Evolutionary conservation across 2,888 invertebrate genomes (phyloP).

Genomic region (Erynnis tages): DNA sequence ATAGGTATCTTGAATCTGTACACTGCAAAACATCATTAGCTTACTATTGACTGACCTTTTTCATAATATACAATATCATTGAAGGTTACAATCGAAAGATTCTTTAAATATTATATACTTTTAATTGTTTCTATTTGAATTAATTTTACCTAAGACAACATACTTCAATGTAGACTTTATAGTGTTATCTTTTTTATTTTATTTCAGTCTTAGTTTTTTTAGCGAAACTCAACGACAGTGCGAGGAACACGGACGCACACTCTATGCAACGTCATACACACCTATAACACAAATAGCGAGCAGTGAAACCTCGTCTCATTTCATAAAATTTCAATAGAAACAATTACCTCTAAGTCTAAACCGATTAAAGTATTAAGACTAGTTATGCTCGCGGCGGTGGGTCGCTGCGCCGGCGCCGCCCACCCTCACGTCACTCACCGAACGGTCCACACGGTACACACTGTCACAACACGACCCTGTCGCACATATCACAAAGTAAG

Average conservation of each 20-base stretch:
- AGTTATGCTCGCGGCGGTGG: constrained; percentile 44
- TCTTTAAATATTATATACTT: constrained; percentile 77
- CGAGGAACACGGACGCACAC: constrained; percentile 63
- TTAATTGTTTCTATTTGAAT: constrained; percentile 78
- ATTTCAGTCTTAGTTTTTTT: constrained; percentile 80
- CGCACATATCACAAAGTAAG: constrained; percentile 51
- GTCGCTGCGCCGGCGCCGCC: constrained; percentile 37
- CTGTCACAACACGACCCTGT: constrained; percentile 42
- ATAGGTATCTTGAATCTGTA: constrained; percentile 72
- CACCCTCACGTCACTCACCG: constrained; percentile 26
- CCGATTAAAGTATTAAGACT: constrained; percentile 59
- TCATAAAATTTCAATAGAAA: constrained; percentile 55
- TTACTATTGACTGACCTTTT: constrained; percentile 61
- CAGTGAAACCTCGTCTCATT: constrained; percentile 51
- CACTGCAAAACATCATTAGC: constrained; percentile 71
- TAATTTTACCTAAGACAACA: constrained; percentile 79
- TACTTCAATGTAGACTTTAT: constrained; percentile 75
- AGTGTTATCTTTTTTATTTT: constrained; percentile 76
- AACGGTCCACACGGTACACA: constrained; percentile 32
- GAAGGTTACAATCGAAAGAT: constrained; percentile 69
- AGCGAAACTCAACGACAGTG: constrained; percentile 74
- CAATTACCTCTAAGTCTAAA: constrained; percentile 54
- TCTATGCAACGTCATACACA: constrained; percentile 47
- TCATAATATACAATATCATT: constrained; percentile 67
- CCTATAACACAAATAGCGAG: constrained; percentile 51